Percentiles rank a stretch among this genome's conserved stretches.
Conservation (phyloP, 2,113 vertebrate species). For the Mustelus asterias region DNA sequence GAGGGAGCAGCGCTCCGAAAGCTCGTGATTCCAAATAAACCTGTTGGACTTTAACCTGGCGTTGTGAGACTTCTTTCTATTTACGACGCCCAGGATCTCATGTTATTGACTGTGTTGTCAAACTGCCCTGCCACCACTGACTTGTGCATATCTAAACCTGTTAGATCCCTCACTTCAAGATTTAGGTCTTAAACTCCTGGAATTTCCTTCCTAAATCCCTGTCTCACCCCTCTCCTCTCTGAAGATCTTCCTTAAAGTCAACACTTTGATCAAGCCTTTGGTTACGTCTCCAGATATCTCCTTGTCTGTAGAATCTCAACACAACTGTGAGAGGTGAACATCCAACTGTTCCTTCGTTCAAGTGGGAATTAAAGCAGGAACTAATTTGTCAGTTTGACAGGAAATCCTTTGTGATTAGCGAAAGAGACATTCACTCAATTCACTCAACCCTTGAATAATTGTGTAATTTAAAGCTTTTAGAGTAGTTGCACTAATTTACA, state of each 20-base stretch:
- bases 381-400: not conserved
- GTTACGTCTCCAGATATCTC: not conserved
- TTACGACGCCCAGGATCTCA: not conserved
- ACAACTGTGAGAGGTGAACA: not conserved
- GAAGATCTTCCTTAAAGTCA: not conserved
- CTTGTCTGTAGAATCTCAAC: not conserved
- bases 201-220: not conserved
- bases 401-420: not conserved
- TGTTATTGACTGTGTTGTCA: not conserved
- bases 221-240: not conserved
- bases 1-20: too few species aligned
- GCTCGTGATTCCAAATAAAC: too few species aligned
- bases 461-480: not conserved
- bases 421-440: not conserved
- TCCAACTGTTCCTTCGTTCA: not conserved
- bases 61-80: not conserved
- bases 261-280: not conserved
- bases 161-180: not conserved
- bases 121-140: not conserved
- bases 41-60: too few species aligned
- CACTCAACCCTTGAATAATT: not conserved
- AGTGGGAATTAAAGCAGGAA: not conserved
- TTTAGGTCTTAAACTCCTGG: too few species aligned
- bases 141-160: not conserved
- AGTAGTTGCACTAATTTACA: not conserved